Evolutionary conservation across 1,140 invertebrate species (phyloP), one percentile per base, ranked within the genome.

Genomic region (Bradynema listronoti): DNA sequence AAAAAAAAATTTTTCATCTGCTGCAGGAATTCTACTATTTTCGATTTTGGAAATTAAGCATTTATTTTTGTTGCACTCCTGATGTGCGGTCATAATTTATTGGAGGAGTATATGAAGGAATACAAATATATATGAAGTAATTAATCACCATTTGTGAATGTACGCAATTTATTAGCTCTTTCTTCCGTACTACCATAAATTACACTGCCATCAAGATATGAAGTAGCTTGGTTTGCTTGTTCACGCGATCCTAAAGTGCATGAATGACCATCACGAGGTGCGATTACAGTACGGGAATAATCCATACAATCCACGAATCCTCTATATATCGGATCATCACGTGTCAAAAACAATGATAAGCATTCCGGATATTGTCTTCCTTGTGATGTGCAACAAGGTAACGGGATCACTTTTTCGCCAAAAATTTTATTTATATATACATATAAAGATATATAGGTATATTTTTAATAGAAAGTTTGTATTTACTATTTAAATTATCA

Each of bases 141-240:
- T n/a, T n/a, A n/a, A n/a, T n/a, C n/a, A 53, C 84, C 84, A 57
- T 80, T 79, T 55, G 79, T 76, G 53, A 83, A 82, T 3, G 80
- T 78, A 34, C 85, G 65, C 30, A 87, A 71, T 1, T 79, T 61
- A 22, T 80, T 80, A 0, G 80, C 74, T 46, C 81, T 80, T 30
- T 84, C 82, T 56, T 82, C 79, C 0, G 82, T 84, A 46, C 80
- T 87, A 0, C 90, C 90, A 75, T 93, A 94, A 41, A 93, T 80
- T 9, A 86, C 85, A 0, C 88, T 91, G 0, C 81, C 87, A 74
- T 94, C 91, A 36, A 94, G 81, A 77, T 86, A 94, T 0, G 87
- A 88, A 0, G 90, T 89, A 72, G 92, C 90, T 73, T 92, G 89
- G 80, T 95, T 94, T 1, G 90, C 85, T 81, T 94, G 91, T 68